Evolutionary conservation across 2,113 vertebrate genomes (phyloP).

Genomic region (Abramis brama): DNA sequence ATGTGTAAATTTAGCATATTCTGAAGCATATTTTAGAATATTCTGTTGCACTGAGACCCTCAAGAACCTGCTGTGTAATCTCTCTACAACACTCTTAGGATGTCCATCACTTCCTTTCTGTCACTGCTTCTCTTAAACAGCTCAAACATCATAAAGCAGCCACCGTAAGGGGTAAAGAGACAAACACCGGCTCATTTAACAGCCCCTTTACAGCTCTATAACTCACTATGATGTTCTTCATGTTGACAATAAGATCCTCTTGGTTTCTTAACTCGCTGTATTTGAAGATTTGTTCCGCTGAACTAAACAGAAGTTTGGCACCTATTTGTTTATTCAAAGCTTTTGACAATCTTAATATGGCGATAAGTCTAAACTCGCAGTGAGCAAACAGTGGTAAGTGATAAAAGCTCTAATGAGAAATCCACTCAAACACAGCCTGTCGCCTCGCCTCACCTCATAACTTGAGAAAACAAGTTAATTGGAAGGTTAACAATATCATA

Average conservation of each 20-base stretch:
- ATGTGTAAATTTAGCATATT: slow-evolving; percentile 17
- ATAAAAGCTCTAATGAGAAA: background rate
- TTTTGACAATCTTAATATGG: slow-evolving; percentile 1
- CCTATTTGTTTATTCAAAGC: background rate
- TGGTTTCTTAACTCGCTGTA: background rate
- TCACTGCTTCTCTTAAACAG: background rate
- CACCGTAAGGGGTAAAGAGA: slow-evolving; percentile 16
- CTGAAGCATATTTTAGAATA: background rate
- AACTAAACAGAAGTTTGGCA: background rate
- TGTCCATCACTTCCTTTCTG: slow-evolving; percentile 7
- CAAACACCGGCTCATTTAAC: slow-evolving; percentile 5
- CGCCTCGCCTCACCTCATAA: background rate
- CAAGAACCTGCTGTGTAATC: background rate
- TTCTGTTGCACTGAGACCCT: background rate
- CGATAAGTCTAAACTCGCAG: background rate
- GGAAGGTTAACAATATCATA: background rate
- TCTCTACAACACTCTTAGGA: background rate
- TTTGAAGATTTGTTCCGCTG: background rate
- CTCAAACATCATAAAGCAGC: background rate
- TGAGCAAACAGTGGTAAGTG: background rate
- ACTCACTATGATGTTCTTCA: background rate
- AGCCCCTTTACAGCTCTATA: background rate
- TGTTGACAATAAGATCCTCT: background rate
- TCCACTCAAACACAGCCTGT: background rate
- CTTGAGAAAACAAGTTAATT: background rate